Base-by-base conservation (phyloP, 2,113 vertebrate species). In the Clarias batrachus region DNA sequence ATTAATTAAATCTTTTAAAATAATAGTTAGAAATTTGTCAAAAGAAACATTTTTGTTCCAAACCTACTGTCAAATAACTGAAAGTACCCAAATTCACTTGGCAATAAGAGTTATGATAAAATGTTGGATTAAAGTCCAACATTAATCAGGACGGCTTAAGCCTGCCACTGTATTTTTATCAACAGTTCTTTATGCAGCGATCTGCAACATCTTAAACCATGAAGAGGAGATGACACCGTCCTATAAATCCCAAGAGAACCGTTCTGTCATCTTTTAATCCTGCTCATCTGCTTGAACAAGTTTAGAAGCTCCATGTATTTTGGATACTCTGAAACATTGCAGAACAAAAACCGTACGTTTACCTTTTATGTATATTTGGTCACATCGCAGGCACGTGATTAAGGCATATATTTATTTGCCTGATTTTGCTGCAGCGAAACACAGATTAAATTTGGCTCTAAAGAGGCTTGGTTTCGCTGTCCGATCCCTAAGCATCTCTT, bases 401-500 rank as follows among this genome's bases (percentile, higher is more conserved):
- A 96, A 96, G 95, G 95, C 96, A 97, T 95, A 95, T 97, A 96
- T 96, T 96, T 96, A 96, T 41, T 41, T 95, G 95, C 96, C 95
- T 96, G 95, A 96, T 62, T 62, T 80, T 80, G 96, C 95, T 95
- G 95, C 95, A 96, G 96, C 95, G 62, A 37, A 21, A 96, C 93
- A 95, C 94, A 95, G 95, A 96, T 97, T 97, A 96, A 96, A 96
- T 95, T 93, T 95, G 94, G 30, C 30, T 33, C 30, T 33, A 33
- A 33, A 96, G 94, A 95, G 94, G 95, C 97, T 97, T 95, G 96
- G 94, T 95, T 41, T 83, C 95, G 95, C 96, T 97, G 96, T 96
- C 95, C 96, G 96, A 96, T 96, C 95, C 94, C 95, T 96, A 97
- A 95, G 95, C 92, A 94, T 96, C 95, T 94, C 95, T 96, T 96